These are phyloP conservation scores for Linnaemya tessellans DNA, from an alignment of 2,888 invertebrate species.

Conservation along the genomic window DNA sequence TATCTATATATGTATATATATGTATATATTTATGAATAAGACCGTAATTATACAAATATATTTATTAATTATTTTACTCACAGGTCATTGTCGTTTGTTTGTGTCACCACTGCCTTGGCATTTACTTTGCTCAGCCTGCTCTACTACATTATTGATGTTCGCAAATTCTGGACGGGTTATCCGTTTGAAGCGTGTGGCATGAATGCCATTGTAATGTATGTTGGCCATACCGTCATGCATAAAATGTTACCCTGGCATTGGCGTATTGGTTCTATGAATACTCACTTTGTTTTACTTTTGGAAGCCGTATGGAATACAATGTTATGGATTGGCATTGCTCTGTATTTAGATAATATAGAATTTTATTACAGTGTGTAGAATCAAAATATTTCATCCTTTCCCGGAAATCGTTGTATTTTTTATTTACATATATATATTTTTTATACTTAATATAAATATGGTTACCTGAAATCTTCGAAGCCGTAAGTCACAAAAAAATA, in stretches of 20 bases:
- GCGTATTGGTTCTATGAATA: conserved; percentile 88
- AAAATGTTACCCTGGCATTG: conserved; percentile 92
- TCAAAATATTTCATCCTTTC: too few relatives aligned
- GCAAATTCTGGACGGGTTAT: conserved; percentile 91
- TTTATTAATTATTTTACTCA: conserved; percentile 5
- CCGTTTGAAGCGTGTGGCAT: conserved; percentile 96
- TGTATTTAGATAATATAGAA: conserved; percentile 89
- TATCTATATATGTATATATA: too few relatives aligned
- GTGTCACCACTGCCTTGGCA: conserved; percentile 91
- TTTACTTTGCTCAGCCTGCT: conserved; percentile 89
- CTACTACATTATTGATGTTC: conserved; percentile 91
- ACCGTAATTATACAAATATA: too few relatives aligned
- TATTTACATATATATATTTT: not conserved
- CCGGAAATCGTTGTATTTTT: too few relatives aligned
- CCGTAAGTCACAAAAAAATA: too few relatives aligned
- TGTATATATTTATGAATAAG: too few relatives aligned
- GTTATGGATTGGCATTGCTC: conserved; percentile 92
- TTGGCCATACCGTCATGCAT: conserved; percentile 91
- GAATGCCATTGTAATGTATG: conserved; percentile 95
- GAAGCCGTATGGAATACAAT: conserved; percentile 93
- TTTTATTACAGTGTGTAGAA: conserved; percentile 78
- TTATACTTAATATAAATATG: too few relatives aligned
- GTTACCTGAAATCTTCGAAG: too few relatives aligned
- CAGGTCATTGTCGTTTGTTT: conserved; percentile 91
- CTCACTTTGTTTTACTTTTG: conserved; percentile 88